Conservation (phyloP, 2,797 vertebrate genomes). For the Notolabrus celidotus region DNA sequence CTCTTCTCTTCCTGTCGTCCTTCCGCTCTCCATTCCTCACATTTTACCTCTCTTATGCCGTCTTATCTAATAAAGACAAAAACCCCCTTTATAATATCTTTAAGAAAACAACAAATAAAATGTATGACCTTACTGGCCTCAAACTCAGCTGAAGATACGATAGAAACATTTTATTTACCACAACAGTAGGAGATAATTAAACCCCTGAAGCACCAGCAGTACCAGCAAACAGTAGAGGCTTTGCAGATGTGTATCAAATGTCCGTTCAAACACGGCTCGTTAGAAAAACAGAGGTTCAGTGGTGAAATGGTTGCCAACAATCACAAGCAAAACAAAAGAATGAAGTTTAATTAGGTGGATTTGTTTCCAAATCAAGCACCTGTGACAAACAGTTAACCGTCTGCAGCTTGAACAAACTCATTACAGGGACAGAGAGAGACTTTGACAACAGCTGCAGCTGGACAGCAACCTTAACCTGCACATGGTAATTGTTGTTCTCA, state of each 20-base stretch:
- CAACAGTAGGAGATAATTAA: not conserved
- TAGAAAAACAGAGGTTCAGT: not conserved
- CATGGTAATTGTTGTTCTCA: too few relatives aligned
- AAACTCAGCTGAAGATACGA: not conserved
- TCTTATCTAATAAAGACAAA: too few relatives aligned
- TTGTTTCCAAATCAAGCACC: not conserved
- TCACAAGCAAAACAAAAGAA: not conserved
- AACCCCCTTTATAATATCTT: too few relatives aligned
- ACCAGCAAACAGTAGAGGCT: not conserved
- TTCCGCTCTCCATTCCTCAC: too few relatives aligned
- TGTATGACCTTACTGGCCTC: not conserved
- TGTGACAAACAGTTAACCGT: not conserved
- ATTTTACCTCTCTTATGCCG: too few relatives aligned
- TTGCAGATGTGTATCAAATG: constrained; percentile 5
- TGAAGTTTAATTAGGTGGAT: not conserved
- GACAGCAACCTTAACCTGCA: too few relatives aligned
- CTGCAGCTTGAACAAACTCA: not conserved
- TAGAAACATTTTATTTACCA: constrained; percentile 8
- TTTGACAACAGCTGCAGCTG: not conserved
- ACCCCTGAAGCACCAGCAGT: not conserved
- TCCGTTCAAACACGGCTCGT: not conserved
- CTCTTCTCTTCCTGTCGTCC: too few relatives aligned
- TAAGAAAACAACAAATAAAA: not conserved
- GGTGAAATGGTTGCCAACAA: not conserved
- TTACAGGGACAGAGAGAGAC: not conserved